Evolutionary conservation across 2,888 invertebrate genomes (phyloP).

Genomic region (Notocelia uddmanniana): DNA sequence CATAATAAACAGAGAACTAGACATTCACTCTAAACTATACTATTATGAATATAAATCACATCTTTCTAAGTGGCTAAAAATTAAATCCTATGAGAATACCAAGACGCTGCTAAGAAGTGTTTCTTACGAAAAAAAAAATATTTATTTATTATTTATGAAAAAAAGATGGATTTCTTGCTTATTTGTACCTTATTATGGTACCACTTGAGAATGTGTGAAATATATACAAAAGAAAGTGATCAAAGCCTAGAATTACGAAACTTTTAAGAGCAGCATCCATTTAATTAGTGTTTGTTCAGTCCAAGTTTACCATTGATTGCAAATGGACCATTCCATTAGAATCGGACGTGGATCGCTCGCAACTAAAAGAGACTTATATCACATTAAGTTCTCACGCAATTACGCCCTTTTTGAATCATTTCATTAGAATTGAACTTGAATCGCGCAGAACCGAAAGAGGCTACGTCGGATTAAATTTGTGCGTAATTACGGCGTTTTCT

Average conservation of each 20-base stretch:
- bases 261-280: constrained; percentile 19
- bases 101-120: no score
- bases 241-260: neutral
- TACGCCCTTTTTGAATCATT: neutral
- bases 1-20: no score
- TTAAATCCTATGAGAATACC: no score
- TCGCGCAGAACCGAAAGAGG: neutral
- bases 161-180: no score
- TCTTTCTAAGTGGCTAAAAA: no score
- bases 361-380: neutral
- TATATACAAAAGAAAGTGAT: constrained; percentile 5
- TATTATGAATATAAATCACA: no score
- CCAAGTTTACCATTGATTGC: constrained; percentile 9
- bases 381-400: neutral
- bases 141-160: no score
- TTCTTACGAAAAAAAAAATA: no score
- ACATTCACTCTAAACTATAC: no score
- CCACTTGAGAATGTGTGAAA: neutral
- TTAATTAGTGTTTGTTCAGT: constrained; percentile 17
- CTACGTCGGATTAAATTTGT: neutral
- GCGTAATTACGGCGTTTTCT: neutral
- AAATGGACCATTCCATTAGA: constrained; percentile 11
- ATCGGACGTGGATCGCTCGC: neutral
- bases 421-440: no score
- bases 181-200: no score